Conservation (phyloP, 2,888 invertebrate genomes). For the Sialis lutaria region DNA sequence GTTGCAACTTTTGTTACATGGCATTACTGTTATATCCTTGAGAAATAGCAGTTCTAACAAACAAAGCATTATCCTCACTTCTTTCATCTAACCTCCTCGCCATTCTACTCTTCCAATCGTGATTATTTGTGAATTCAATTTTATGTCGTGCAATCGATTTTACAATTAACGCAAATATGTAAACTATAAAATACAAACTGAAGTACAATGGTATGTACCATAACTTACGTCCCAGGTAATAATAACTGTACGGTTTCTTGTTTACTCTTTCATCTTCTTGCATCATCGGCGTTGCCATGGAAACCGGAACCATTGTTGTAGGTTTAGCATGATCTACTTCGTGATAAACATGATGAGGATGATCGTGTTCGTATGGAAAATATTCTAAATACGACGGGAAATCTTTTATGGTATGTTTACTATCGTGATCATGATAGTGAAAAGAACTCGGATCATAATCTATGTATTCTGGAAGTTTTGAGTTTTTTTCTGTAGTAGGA, state of each 20-base stretch:
- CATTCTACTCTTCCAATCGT: slow-evolving; percentile 10
- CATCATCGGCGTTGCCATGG: slow-evolving; percentile 17
- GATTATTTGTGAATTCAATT: slow-evolving; percentile 41
- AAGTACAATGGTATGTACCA: slow-evolving; percentile 63
- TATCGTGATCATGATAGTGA: slow-evolving; percentile 15
- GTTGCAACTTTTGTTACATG: no score
- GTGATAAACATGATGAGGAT: slow-evolving; percentile 19
- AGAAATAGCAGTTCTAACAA: no score
- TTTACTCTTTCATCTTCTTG: slow-evolving; percentile 38
- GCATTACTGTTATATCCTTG: no score
- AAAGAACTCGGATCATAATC: slow-evolving; percentile 17
- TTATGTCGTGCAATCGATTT: slow-evolving; percentile 58
- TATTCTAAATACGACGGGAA: no score
- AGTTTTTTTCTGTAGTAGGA: slow-evolving; percentile 5
- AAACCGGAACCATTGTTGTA: slow-evolving; percentile 20
- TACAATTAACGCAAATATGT: slow-evolving; percentile 51
- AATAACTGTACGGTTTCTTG: slow-evolving; percentile 47
- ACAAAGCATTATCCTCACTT: no score
- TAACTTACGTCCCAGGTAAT: slow-evolving; percentile 54
- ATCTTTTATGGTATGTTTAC: no score
- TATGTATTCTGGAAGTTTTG: slow-evolving; percentile 22
- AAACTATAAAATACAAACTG: slow-evolving; percentile 51
- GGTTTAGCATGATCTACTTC: slow-evolving; percentile 22
- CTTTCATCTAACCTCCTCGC: background rate
- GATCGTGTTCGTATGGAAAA: slow-evolving; percentile 3